Conservation (phyloP, 2,797 vertebrate genomes). For the Sebastes hubbsi region DNA sequence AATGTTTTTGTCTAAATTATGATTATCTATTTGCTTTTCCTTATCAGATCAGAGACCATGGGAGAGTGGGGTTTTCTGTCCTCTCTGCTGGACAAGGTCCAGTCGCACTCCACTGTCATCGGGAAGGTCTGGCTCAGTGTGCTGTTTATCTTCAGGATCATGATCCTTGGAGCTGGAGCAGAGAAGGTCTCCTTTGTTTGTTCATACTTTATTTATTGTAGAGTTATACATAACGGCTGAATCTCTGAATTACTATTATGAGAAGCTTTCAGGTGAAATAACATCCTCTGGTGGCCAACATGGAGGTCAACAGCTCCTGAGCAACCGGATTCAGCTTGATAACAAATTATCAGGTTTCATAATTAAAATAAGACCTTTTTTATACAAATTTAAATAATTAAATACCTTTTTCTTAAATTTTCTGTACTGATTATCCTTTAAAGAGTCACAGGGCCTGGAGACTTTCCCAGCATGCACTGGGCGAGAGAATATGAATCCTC, state of each 20-base stretch:
- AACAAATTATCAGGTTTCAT: neutral
- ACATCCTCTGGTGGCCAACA: slow-evolving; percentile 13
- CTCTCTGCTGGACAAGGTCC: slow-evolving; percentile 81
- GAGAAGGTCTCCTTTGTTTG: slow-evolving; percentile 85
- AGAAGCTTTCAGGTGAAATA: neutral
- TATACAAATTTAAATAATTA: neutral
- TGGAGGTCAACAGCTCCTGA: neutral
- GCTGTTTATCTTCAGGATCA: slow-evolving; percentile 95
- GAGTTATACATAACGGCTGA: neutral
- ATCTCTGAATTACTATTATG: neutral
- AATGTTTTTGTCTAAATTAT: neutral
- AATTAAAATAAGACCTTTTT: no score
- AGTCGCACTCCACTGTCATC: slow-evolving; percentile 87
- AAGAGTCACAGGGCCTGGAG: neutral
- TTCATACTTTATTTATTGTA: neutral
- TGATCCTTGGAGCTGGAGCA: slow-evolving; percentile 92
- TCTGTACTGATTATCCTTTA: neutral
- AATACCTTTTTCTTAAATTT: neutral
- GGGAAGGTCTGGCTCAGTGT: slow-evolving; percentile 97
- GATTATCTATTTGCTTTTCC: neutral
- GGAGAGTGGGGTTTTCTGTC: slow-evolving; percentile 84
- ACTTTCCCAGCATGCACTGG: neutral
- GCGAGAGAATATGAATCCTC: neutral
- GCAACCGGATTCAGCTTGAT: neutral
- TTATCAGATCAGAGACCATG: slow-evolving; percentile 64